These are phyloP conservation scores for Miichthys miiuy DNA, from an alignment of 2,797 vertebrate genomes.

Conservation along the genomic window DNA sequence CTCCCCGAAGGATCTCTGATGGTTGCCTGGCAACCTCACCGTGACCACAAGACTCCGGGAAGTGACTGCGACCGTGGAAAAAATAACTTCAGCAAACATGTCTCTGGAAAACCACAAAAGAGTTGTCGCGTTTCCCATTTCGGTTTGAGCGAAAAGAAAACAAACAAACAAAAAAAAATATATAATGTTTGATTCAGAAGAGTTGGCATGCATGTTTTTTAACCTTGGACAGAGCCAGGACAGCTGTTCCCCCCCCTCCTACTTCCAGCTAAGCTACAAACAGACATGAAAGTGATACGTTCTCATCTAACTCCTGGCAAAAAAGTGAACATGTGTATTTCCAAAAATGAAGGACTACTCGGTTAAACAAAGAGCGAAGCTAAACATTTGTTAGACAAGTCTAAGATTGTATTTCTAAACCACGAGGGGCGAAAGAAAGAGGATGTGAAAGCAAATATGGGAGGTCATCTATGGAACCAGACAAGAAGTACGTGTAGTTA, in stretches of 20 bases:
- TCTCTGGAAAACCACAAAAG: neutral
- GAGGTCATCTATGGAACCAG: neutral
- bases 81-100: too few relatives aligned
- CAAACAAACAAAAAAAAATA: neutral
- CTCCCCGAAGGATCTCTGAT: neutral
- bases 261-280: neutral
- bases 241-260: neutral
- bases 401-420: too few relatives aligned
- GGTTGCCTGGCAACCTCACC: too few relatives aligned
- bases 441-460: neutral
- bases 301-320: neutral
- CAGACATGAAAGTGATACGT: neutral
- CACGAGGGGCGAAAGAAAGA: too few relatives aligned
- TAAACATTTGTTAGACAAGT: too few relatives aligned
- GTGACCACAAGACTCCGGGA: too few relatives aligned
- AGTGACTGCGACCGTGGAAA: too few relatives aligned
- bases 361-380: too few relatives aligned
- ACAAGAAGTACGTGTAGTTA: neutral
- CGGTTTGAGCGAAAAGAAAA: too few relatives aligned
- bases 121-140: neutral
- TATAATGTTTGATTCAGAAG: neutral
- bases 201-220: neutral
- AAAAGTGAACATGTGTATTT: neutral
- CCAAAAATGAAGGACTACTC: neutral
- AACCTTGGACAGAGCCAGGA: neutral